These are phyloP conservation scores for Agriotes lineatus DNA, from an alignment of 2,888 invertebrate genomes.

Conservation along the genomic window DNA sequence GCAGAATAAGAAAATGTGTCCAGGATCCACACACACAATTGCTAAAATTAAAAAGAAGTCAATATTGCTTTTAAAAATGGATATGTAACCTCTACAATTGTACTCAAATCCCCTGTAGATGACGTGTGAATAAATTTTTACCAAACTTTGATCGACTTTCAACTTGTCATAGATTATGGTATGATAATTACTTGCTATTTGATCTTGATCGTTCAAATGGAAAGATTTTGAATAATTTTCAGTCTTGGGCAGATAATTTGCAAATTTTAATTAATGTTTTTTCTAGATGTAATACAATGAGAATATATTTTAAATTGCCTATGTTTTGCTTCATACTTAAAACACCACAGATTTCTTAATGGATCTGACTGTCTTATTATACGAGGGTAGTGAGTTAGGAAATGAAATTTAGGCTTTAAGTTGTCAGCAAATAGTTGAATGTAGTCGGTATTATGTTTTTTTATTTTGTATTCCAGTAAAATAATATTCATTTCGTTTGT, in stretches of 20 bases:
- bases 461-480: too few relatives aligned
- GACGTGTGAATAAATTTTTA: conserved; percentile 37
- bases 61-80: not conserved
- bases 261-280: not conserved
- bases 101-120: conserved; percentile 14
- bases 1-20: too few relatives aligned
- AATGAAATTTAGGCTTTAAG: conserved; percentile 47
- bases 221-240: too few relatives aligned
- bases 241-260: too few relatives aligned
- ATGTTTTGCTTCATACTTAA: too few relatives aligned
- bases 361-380: conserved; percentile 48
- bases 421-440: not conserved
- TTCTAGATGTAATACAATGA: not conserved
- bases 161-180: conserved; percentile 32
- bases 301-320: not conserved
- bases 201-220: too few relatives aligned
- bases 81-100: not conserved
- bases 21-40: too few relatives aligned
- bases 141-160: conserved; percentile 9
- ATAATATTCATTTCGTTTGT: too few relatives aligned
- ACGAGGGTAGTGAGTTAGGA: conserved; percentile 48
- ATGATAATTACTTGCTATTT: conserved; percentile 34
- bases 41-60: too few relatives aligned
- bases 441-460: too few relatives aligned
- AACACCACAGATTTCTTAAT: too few relatives aligned